Conservation (phyloP, 2,797 vertebrate genomes). For the Onychomys leucogaster region DNA sequence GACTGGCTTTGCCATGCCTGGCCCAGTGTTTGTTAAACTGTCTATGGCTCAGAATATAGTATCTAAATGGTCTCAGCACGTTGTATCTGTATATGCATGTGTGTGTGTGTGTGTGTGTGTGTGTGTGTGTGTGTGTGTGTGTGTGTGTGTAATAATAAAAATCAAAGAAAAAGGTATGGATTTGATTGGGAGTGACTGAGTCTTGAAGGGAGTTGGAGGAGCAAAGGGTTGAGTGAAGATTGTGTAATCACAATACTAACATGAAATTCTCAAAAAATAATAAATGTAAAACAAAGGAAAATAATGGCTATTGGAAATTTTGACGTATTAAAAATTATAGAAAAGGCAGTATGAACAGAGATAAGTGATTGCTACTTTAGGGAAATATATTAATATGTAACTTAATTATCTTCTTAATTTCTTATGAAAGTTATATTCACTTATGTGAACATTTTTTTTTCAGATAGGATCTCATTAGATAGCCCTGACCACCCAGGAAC, state of each 20-base stretch:
- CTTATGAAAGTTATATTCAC: not conserved
- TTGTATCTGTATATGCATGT: not conserved
- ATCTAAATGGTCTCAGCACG: not conserved
- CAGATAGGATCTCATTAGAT: not conserved
- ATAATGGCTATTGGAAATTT: not conserved
- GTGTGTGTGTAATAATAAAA: not conserved
- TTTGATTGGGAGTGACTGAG: not conserved
- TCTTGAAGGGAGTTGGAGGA: not conserved
- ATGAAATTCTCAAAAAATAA: not conserved
- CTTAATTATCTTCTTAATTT: slow-evolving; percentile 15
- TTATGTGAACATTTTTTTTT: not conserved
- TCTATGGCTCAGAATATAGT: not conserved
- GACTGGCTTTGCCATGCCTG: not conserved
- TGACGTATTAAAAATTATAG: not conserved
- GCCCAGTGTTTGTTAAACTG: too few species aligned
- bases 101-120: not conserved
- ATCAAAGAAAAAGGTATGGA: not conserved
- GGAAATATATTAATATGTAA: slow-evolving; percentile 9
- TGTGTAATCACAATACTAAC: not conserved
- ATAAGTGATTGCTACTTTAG: not conserved
- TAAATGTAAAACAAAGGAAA: not conserved
- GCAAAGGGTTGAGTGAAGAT: not conserved
- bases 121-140: too few species aligned
- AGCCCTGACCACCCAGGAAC: not conserved
- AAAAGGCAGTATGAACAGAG: not conserved